These are phyloP conservation scores for Tenthredo livida DNA, from an alignment of 2,888 invertebrate species.

Conservation along the genomic window DNA sequence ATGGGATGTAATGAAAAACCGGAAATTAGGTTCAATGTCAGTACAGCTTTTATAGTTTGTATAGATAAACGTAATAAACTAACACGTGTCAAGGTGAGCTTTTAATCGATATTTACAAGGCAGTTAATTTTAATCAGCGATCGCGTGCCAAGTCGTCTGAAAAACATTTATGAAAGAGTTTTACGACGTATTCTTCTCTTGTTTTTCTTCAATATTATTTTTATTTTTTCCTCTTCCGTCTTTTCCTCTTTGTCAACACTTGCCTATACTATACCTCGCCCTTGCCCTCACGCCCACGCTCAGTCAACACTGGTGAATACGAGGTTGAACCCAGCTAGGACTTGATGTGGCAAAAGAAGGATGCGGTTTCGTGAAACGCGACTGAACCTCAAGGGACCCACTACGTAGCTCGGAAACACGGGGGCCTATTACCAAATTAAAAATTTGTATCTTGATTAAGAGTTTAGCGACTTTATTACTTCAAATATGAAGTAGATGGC, in stretches of 20 bases:
- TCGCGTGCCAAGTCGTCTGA: conserved; percentile 30
- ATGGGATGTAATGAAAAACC: conserved; percentile 7
- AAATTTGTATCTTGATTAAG: conserved; percentile 45
- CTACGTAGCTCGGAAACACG: background rate
- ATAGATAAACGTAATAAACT: conserved; percentile 27
- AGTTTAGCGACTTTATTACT: background rate
- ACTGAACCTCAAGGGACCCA: conserved; percentile 30
- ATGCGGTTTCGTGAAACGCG: conserved; percentile 27
- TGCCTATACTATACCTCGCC: background rate
- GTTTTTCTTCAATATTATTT: background rate
- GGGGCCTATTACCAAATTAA: conserved; percentile 47
- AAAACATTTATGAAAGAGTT: conserved; percentile 12
- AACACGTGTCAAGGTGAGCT: conserved; percentile 68
- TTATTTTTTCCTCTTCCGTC: background rate
- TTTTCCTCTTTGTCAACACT: background rate
- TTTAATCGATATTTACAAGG: conserved; percentile 71
- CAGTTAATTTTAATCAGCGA: conserved; percentile 68
- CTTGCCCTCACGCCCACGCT: background rate
- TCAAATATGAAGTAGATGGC: background rate
- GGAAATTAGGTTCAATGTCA: conserved; percentile 57
- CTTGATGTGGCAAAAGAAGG: background rate
- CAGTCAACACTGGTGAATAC: conserved; percentile 8
- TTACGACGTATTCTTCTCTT: background rate
- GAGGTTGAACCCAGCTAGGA: background rate
- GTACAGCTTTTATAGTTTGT: conserved; percentile 47